These are phyloP conservation scores for Cirrhinus molitorella DNA, from an alignment of 2,797 vertebrate genomes.

Conservation along the genomic window DNA sequence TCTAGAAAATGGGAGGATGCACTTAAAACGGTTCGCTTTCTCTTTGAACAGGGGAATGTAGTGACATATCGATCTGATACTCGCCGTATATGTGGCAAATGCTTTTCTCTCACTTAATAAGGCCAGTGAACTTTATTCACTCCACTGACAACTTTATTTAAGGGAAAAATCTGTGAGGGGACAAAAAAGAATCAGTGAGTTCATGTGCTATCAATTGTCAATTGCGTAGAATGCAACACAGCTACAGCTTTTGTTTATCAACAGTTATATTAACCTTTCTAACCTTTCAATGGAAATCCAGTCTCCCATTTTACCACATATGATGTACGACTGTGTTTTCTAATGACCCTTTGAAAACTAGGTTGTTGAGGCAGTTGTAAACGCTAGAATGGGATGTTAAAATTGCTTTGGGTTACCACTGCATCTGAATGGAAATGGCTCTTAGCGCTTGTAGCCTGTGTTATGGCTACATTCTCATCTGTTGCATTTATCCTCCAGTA, in stretches of 20 bases:
- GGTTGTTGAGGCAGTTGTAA: slow-evolving; percentile 16
- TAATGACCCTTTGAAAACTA: slow-evolving; percentile 45
- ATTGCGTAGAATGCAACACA: not conserved
- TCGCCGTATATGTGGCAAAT: not conserved
- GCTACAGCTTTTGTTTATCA: not conserved
- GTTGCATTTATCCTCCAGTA: slow-evolving; percentile 39
- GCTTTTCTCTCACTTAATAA: slow-evolving; percentile 26
- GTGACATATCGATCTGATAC: slow-evolving; percentile 17
- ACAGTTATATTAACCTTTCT: slow-evolving; percentile 15
- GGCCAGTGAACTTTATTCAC: not conserved
- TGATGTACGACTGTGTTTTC: not conserved
- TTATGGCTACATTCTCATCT: slow-evolving; percentile 37
- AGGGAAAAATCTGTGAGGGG: not conserved
- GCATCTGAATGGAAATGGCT: slow-evolving; percentile 29
- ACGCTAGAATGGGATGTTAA: slow-evolving; percentile 14
- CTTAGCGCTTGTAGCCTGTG: not conserved
- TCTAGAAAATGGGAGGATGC: not conserved
- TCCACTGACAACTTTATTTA: slow-evolving; percentile 37
- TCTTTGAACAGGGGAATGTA: slow-evolving; percentile 1
- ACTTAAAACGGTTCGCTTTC: slow-evolving; percentile 24
- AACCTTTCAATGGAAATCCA: slow-evolving; percentile 17
- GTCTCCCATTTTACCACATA: slow-evolving; percentile 1
- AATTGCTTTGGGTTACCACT: no score
- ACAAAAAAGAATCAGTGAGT: slow-evolving; percentile 1
- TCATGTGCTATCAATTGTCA: slow-evolving; percentile 7